Percentiles rank a stretch among this genome's conserved stretches.
Conservation (phyloP, 1,140 invertebrate genomes). For the Lepidurus packardi region DNA sequence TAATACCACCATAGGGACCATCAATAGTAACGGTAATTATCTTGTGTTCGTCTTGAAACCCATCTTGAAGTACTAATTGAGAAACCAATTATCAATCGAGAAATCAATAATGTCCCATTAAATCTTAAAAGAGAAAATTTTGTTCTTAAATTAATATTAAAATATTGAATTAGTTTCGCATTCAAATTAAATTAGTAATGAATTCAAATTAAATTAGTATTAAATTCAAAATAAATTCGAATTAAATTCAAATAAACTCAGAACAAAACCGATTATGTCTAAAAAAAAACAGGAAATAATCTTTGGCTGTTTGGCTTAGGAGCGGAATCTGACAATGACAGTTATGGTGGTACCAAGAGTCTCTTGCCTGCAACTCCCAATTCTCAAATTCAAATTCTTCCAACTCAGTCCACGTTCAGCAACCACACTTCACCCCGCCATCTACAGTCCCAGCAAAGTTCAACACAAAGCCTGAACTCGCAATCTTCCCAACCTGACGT, state of each 20-base stretch:
- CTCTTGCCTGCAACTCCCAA: conserved; percentile 31
- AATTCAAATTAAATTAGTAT: no score
- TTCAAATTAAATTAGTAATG: no score
- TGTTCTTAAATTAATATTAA: no score
- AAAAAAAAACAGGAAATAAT: not conserved
- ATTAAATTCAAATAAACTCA: no score
- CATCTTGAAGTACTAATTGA: conserved; percentile 29
- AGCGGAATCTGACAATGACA: conserved; percentile 58
- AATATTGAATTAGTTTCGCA: no score
- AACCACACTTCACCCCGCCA: conserved; percentile 40
- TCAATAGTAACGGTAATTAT: conserved; percentile 38
- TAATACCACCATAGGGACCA: conserved; percentile 40
- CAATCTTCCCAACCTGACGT: conserved; percentile 61
- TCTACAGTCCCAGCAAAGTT: conserved; percentile 33
- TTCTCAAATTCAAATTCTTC: conserved; percentile 23
- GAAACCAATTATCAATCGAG: not conserved
- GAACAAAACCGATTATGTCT: no score
- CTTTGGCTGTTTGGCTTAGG: not conserved
- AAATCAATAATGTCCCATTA: no score
- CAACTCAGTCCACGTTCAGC: conserved; percentile 19
- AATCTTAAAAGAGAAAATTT: no score
- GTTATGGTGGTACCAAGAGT: conserved; percentile 55
- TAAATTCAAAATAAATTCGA: no score
- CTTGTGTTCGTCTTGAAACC: not conserved
- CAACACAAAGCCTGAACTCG: conserved; percentile 32